Evolutionary conservation across 2,888 invertebrate genomes (phyloP), one percentile per base, ranked within the genome.

Genomic region (Petrolisthes manimaculis): DNA sequence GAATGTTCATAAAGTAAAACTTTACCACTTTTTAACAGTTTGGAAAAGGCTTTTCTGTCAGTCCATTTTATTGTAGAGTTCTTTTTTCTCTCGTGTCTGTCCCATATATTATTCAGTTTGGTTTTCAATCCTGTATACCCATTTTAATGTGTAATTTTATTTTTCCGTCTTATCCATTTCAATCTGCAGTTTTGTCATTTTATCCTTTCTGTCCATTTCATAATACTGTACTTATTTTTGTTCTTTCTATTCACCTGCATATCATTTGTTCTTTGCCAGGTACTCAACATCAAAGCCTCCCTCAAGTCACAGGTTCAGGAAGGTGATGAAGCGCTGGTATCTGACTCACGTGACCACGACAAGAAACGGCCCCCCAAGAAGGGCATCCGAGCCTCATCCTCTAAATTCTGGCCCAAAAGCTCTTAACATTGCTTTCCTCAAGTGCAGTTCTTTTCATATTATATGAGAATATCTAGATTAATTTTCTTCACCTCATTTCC

Each of bases 271-370:
- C 56, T 24, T 21, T 56, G 21, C 3, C 85, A 90, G 90, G 88
- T 90, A 12, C 53, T 86, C 85, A 90, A 88, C 86, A 90, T 90
- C 54, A 90, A 90, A 79, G 90, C 90, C 37, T 90, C 90, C 21
- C 84, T 90, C 18, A 90, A 90, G 80, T 85, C 90, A 4, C 90
- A 90, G 82, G 88, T 84, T 56, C 90, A 90, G 71, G 90, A 90
- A 51, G 88, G 88, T 21, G 90, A 90, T 61, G 90, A 90, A 75
- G 85, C 87, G 0, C 69, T 90, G 61, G 85, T 88, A 3, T 83
- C 90, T 0, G 90, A 90, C 21, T 90, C 90, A 21, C 84, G 90
- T 21, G 90, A 90, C 74, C 86, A 85, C 4, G 90, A 90, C 74
- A 90, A 90, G 84, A 90, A 90, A 74, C 77, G 90, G 12, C 88